Base-by-base conservation (phyloP, 1,140 invertebrate genomes). In the Sesamia nonagrioides region DNA sequence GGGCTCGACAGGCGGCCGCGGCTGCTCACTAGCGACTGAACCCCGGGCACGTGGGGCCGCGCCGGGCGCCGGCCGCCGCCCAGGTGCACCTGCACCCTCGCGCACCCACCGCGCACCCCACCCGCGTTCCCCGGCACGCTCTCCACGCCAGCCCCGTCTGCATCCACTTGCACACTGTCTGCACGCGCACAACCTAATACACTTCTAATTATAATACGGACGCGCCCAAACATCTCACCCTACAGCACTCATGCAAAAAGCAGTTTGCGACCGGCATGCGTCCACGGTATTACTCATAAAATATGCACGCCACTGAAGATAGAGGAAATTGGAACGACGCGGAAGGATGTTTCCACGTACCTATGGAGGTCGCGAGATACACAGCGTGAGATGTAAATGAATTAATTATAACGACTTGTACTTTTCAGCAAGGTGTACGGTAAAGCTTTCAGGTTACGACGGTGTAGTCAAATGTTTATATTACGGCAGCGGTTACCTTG, bases 31-130 rank as follows among this genome's bases (percentile, higher is more conserved):
- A 87, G 89, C 88, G 88, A 91, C 90, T 92, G 89, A 89, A 84
- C 69, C 87, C 88, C 89, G 89, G 91, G 90, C 89, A 90, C 91
- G 90, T 91, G 91, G 89, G 84, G 84, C 78, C 84, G 83, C 78
- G 82, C 74, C 60, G 58, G 83, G 89, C 85, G 87, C 86, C 88
- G 86, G 88, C 87, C 90, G 88, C 91, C 91, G 88, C 90, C 90
- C 91, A 90, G 87, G 86, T 90, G 89, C 88, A 89, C 86, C 84
- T 87, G 86, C 88, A 86, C 88, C 84, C 84, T 77, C 85, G 84
- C 85, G 75, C 83, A 74, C 83, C 77, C 58, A 11, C 81, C 73
- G 37, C 37, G 37, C 80, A 40, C 80, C 73, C 79, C 66, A 87
- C 88, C 84, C 84, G 75, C 85, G 84, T 84, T 85, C 88, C 86